Conservation (phyloP, 2,113 vertebrate genomes). For the Hassar affinis region DNA sequence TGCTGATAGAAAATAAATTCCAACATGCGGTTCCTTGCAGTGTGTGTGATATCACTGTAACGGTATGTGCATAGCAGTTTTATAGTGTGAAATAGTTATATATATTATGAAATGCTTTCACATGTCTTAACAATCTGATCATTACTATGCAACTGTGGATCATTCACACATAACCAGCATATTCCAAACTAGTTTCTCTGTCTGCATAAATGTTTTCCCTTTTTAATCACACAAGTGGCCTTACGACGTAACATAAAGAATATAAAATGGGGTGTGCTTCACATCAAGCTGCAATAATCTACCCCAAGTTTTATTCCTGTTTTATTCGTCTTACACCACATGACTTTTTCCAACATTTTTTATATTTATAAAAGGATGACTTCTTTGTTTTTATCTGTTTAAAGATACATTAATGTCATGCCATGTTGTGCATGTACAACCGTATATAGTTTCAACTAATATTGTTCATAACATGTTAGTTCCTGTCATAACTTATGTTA, state of each 20-base stretch:
- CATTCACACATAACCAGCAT: background rate
- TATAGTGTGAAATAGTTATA: background rate
- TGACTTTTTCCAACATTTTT: background rate
- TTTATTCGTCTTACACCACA: background rate
- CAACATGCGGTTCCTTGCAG: background rate
- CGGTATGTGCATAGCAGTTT: background rate
- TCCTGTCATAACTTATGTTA: background rate
- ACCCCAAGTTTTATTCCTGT: background rate
- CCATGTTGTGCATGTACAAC: background rate
- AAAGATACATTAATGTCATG: background rate
- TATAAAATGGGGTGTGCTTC: background rate
- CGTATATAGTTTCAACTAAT: background rate
- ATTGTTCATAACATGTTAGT: background rate
- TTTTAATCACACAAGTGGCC: background rate
- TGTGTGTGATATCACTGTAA: background rate
- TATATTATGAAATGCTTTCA: background rate
- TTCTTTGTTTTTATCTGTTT: background rate
- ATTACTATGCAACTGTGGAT: conserved; percentile 38
- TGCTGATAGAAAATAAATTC: background rate
- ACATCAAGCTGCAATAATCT: background rate
- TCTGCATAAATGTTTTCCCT: background rate
- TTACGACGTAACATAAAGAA: background rate
- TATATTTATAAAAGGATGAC: background rate
- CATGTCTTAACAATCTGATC: conserved; percentile 51
- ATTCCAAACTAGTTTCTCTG: background rate